phyloP scores from a whole-genome alignment of 2,797 vertebrate species.

The Pipistrellus pipistrellus region DNA sequence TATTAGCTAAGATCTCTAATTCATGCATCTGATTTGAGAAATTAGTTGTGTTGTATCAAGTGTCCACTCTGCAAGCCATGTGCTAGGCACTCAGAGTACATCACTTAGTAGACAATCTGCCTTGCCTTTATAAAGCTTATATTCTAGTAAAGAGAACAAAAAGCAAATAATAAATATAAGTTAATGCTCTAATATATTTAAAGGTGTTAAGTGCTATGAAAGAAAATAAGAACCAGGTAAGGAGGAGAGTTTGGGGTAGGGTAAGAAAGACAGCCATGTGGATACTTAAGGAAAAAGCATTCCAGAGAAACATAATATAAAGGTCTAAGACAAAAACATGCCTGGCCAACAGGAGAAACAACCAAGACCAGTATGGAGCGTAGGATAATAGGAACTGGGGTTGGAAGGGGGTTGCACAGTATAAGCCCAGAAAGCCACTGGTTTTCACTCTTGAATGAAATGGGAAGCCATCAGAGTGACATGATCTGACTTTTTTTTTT shows the following conservation, averaged over 20 bases:
- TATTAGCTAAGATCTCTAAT: background rate
- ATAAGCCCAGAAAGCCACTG: background rate
- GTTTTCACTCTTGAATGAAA: background rate
- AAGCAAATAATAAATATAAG: conserved; percentile 34
- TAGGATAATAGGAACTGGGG: background rate
- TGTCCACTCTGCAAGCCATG: background rate
- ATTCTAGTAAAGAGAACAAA: conserved; percentile 34
- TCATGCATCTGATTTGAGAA: conserved; percentile 4
- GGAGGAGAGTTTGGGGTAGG: background rate
- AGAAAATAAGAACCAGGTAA: background rate
- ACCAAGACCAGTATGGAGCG: background rate
- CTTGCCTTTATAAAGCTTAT: background rate
- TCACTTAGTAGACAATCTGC: background rate
- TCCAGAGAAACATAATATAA: background rate
- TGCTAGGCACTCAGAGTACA: background rate
- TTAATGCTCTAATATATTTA: conserved; percentile 1
- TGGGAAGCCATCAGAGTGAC: background rate
- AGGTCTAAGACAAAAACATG: background rate
- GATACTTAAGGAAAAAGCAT: background rate
- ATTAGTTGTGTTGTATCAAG: conserved; percentile 2
- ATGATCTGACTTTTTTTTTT: background rate
- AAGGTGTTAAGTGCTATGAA: background rate
- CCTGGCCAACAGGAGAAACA: background rate
- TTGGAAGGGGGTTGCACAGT: background rate
- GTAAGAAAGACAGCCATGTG: background rate